Conservation (phyloP, 2,888 invertebrate genomes). For the Agrotis puta region DNA sequence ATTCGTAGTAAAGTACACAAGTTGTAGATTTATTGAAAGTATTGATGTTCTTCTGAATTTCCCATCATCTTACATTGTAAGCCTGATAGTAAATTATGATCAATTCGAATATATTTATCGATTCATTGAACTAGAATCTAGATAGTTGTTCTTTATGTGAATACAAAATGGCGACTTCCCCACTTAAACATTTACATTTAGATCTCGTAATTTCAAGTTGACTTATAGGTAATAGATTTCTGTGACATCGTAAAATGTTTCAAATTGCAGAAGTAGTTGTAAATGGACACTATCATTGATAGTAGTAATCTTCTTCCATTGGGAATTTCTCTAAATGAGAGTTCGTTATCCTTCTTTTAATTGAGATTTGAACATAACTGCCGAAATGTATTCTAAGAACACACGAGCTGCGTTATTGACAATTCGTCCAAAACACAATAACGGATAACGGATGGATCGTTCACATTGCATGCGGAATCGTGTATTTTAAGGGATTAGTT, state of each 20-base stretch:
- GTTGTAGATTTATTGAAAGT: constrained; percentile 19
- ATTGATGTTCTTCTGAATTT: constrained; percentile 11
- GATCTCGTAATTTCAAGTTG: constrained; percentile 14
- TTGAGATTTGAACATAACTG: neutral
- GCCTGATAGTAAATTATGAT: constrained; percentile 39
- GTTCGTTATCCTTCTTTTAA: neutral
- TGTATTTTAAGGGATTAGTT: no score
- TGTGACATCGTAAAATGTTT: neutral
- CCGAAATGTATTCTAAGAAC: neutral
- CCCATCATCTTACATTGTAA: constrained; percentile 34
- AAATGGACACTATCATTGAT: neutral
- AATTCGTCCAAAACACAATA: no score
- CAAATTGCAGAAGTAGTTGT: constrained; percentile 14
- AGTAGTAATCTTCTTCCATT: neutral
- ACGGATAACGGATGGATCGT: no score
- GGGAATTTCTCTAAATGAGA: neutral
- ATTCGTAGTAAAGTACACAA: constrained; percentile 13
- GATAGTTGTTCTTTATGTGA: constrained; percentile 38
- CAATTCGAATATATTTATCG: constrained; percentile 55
- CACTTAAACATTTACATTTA: constrained; percentile 22
- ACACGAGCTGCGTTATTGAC: no score
- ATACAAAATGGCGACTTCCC: neutral
- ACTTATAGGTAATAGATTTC: constrained; percentile 3
- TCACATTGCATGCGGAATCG: no score
- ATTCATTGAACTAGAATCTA: constrained; percentile 48